Conservation (phyloP, 2,113 vertebrate genomes). For the Thermophis baileyi region DNA sequence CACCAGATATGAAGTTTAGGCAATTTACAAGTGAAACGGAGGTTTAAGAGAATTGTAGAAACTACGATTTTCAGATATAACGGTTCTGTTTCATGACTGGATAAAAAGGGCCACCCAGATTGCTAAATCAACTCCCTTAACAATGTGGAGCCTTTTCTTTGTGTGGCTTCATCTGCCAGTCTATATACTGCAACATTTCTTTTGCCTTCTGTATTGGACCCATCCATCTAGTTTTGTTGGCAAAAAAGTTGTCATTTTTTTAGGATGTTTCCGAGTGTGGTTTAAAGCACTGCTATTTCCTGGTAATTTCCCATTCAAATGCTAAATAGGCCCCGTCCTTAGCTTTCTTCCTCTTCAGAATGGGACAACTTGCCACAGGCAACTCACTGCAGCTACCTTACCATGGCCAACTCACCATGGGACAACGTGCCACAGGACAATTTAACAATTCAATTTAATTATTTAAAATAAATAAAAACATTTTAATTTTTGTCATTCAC, state of each 20-base stretch:
- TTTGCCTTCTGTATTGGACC: not conserved
- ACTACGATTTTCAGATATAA: not conserved
- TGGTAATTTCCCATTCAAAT: not conserved
- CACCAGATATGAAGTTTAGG: not conserved
- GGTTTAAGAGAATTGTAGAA: not conserved
- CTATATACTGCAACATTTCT: not conserved
- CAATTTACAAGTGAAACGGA: not conserved
- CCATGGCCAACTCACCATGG: too few relatives aligned
- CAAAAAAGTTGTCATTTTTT: not conserved
- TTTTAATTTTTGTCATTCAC: too few relatives aligned
- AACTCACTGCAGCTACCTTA: too few relatives aligned
- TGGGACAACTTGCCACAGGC: too few relatives aligned
- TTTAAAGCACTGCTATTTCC: not conserved
- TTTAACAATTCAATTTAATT: too few relatives aligned
- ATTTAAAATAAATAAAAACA: too few relatives aligned
- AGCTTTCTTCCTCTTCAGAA: not conserved
- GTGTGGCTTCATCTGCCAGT: not conserved
- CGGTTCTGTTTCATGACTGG: not conserved
- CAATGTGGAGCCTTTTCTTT: not conserved
- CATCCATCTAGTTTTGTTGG: not conserved
- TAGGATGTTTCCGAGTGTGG: not conserved
- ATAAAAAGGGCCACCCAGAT: not conserved
- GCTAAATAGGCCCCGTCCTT: not conserved
- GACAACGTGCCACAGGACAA: too few relatives aligned
- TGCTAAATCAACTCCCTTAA: not conserved